These are phyloP conservation scores for Drosophila paulistorum DNA, from an alignment of 1,140 invertebrate genomes.

Conservation along the genomic window DNA sequence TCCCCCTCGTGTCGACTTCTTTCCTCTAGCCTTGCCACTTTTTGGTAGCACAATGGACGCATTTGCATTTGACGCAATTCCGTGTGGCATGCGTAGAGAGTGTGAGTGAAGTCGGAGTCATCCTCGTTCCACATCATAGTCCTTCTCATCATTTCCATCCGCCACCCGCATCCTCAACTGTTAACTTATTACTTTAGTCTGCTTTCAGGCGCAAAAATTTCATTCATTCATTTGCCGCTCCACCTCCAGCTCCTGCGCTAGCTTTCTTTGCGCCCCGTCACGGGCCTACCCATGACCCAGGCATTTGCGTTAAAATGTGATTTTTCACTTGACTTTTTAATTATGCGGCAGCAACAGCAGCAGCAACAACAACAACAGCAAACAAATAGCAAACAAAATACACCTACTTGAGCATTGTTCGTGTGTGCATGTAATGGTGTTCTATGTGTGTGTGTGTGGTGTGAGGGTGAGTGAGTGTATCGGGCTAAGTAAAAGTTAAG, in stretches of 20 bases:
- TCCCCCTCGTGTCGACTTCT: background rate
- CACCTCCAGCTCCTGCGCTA: background rate
- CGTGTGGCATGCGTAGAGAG: slow-evolving; percentile 48
- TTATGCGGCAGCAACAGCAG: slow-evolving; percentile 67
- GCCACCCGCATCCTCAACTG: background rate
- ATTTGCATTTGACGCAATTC: slow-evolving; percentile 75
- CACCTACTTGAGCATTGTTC: slow-evolving; percentile 72
- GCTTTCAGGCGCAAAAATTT: slow-evolving; percentile 77
- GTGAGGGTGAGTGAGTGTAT: slow-evolving; percentile 42
- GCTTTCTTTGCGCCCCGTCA: background rate
- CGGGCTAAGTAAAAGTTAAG: slow-evolving; percentile 60
- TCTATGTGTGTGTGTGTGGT: slow-evolving; percentile 40
- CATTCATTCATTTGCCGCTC: slow-evolving; percentile 59
- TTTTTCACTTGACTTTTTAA: slow-evolving; percentile 83
- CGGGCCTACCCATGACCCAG: slow-evolving; percentile 32
- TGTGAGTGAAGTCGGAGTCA: slow-evolving; percentile 7
- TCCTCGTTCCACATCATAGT: background rate
- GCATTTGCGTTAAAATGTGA: slow-evolving; percentile 77
- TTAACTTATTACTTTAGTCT: slow-evolving; percentile 71
- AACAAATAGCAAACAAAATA: slow-evolving; percentile 51
- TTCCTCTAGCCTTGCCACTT: slow-evolving; percentile 5
- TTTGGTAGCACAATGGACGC: slow-evolving; percentile 59
- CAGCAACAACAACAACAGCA: slow-evolving; percentile 32
- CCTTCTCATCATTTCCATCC: background rate
- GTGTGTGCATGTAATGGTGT: slow-evolving; percentile 49